Evolutionary conservation across 1,140 invertebrate genomes (phyloP), one percentile per base, ranked within the genome.

Genomic region (Sitobion miscanthi): DNA sequence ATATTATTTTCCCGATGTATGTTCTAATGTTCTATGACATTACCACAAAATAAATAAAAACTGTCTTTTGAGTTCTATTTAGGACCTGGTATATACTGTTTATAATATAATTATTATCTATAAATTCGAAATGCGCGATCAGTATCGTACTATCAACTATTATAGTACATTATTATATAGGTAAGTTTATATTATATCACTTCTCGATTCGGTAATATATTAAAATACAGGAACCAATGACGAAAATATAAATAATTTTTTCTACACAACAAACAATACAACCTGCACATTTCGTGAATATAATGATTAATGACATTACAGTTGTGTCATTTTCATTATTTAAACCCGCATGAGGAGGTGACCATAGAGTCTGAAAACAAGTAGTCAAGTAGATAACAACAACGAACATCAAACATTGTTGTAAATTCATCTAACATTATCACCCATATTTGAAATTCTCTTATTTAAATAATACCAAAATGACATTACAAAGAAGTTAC

Each of bases 331-430:
- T 77, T 77, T 17, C 14, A 77, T 62, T 62, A 62, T 77, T 77
- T n/a, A 20, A 77, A 77, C 62, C 62, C 62, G 62, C 62, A 77
- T 77, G 14, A 77, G 14, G 30, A 77, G 62, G 62, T 77, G 62
- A 77, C 30, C 62, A 77, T 77, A 77, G n/a, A 77, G 62, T 17
- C 62, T 77, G 62, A 77, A 77, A 77, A 77, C 62, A 77, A 77
- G 62, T n/a, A 77, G n/a, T n/a, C 14, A 77, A 77, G 62, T 77
- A 77, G n/a, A 17, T 69, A 69, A 69, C 30, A 69, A 69, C 25
- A 30, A 69, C 62, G 14, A 77, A 69, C 30, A 69, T 69, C 62
- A 77, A 77, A n/a, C n/a, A 77, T 77, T 17, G 30, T 25, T n/a
- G 30, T 77, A 77, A 77, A 17, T 69, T 11, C 30, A n/a, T 69